A percentile compares a stretch with the other conserved stretches of the same genome.
Conservation (phyloP, 2,797 vertebrate species). For the Anguilla marmorata region DNA sequence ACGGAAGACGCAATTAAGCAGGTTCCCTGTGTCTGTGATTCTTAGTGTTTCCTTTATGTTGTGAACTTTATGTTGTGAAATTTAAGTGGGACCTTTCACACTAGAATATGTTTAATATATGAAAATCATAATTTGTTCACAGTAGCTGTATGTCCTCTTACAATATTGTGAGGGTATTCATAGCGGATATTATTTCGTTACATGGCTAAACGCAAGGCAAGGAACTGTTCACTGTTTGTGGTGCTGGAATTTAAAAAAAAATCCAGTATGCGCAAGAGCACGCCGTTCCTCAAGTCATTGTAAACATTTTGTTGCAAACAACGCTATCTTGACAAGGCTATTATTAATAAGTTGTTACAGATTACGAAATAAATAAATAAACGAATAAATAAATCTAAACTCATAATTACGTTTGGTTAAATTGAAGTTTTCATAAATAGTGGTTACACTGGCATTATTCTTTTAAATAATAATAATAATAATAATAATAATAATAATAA, state of each 20-base stretch:
- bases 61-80: background rate
- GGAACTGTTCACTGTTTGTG: slow-evolving; percentile 28
- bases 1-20: background rate
- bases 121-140: background rate
- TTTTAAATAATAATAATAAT: background rate
- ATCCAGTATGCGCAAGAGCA: background rate
- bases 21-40: background rate
- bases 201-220: background rate
- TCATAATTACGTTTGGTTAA: background rate
- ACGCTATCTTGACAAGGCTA: background rate
- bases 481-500: slow-evolving; percentile 9
- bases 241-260: background rate
- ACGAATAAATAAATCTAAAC: background rate
- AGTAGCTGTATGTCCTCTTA: background rate
- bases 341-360: background rate
- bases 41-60: background rate
- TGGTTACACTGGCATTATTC: background rate
- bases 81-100: background rate
- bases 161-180: background rate
- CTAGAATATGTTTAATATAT: background rate
- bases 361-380: background rate
- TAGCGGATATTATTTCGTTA: background rate
- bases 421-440: background rate
- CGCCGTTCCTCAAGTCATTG: background rate
- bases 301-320: background rate